phyloP scores from a whole-genome alignment of 2,888 invertebrate species.

The Tridacna crocea region DNA sequence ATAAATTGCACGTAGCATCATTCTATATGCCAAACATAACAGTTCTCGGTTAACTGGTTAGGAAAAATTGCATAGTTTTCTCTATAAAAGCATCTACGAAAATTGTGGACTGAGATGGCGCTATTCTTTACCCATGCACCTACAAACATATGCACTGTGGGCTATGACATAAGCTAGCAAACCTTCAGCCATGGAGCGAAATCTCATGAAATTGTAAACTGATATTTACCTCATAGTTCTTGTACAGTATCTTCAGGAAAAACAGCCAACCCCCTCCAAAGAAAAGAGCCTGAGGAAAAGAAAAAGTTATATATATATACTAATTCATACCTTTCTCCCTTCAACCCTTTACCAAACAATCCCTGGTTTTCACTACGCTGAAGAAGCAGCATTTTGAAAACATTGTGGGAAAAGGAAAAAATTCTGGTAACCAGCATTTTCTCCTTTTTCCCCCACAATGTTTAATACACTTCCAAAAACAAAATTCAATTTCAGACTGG shows the following conservation, averaged over 20 bases:
- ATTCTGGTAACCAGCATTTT: not conserved
- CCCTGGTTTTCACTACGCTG: not conserved
- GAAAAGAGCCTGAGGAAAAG: slow-evolving; percentile 90
- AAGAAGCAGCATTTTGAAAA: not conserved
- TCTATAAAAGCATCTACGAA: too few species aligned
- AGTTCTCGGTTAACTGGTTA: too few species aligned
- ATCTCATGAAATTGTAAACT: not conserved
- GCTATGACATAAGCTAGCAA: too few species aligned
- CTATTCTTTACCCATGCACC: too few species aligned
- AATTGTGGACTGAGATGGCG: too few species aligned
- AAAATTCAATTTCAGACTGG: not conserved
- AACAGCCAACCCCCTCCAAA: slow-evolving; percentile 99
- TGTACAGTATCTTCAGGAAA: slow-evolving; percentile 98
- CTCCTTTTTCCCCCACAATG: not conserved
- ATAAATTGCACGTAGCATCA: too few species aligned
- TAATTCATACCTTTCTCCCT: not conserved
- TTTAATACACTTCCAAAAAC: not conserved
- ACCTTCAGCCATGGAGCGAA: too few species aligned
- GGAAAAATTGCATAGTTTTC: too few species aligned
- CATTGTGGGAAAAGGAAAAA: not conserved
- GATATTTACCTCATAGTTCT: slow-evolving; percentile 93
- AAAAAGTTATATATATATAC: not conserved
- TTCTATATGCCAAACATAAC: too few species aligned
- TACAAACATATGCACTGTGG: too few species aligned
- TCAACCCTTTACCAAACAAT: not conserved